Evolutionary conservation across 2,113 vertebrate genomes (phyloP).

Genomic region (Papio anubis): DNA sequence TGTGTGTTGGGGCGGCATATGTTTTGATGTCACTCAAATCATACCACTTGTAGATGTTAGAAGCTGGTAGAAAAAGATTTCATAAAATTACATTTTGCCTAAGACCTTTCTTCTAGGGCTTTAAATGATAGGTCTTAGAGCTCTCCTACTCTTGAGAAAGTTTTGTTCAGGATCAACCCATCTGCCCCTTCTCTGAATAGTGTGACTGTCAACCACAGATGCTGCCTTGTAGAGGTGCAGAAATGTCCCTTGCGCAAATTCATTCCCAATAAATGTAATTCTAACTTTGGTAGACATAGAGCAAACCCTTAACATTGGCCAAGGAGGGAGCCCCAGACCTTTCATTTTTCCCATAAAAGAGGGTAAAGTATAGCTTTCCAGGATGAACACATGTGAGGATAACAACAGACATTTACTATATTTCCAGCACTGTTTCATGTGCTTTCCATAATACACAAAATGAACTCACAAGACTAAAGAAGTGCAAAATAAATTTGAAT

Average conservation of each 20-base stretch:
- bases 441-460: neutral
- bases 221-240: neutral
- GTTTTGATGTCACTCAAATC: slow-evolving; percentile 49
- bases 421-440: neutral
- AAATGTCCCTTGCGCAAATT: neutral
- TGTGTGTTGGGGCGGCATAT: neutral
- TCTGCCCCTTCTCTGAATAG: neutral
- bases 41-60: slow-evolving; percentile 15
- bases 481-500: slow-evolving; percentile 9
- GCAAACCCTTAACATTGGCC: neutral
- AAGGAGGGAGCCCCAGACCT: neutral
- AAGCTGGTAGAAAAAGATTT: slow-evolving; percentile 30
- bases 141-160: neutral
- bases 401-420: neutral
- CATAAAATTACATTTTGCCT: neutral
- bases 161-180: slow-evolving; percentile 12
- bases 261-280: neutral
- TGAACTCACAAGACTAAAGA: slow-evolving; percentile 2
- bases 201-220: neutral
- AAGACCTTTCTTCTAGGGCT: slow-evolving; percentile 9
- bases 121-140: neutral
- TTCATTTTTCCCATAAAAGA: slow-evolving; percentile 11
- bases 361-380: neutral
- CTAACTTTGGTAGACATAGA: slow-evolving; percentile 4
- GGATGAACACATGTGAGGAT: neutral